These are phyloP conservation scores for Fundulus diaphanus DNA, from an alignment of 2,797 vertebrate genomes.

Conservation along the genomic window DNA sequence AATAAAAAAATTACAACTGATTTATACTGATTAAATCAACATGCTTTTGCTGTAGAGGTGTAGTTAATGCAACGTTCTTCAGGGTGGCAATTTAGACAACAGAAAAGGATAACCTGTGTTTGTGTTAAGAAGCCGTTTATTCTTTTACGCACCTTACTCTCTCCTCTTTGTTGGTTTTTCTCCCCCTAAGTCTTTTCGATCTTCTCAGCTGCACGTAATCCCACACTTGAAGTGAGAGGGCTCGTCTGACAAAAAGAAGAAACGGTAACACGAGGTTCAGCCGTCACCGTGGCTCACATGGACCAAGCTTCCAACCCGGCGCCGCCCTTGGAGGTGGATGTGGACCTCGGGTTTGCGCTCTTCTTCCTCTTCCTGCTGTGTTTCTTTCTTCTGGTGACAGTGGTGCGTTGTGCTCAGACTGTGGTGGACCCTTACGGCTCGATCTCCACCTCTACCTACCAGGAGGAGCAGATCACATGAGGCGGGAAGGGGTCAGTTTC, in stretches of 20 bases:
- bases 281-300: constrained; percentile 58
- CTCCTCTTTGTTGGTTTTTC: constrained; percentile 10
- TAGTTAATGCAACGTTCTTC: background rate
- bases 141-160: background rate
- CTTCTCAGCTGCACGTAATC: background rate
- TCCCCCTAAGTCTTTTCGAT: constrained; percentile 13
- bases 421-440: constrained; percentile 84
- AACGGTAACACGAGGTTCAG: background rate
- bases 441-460: constrained; percentile 85
- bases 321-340: constrained; percentile 76
- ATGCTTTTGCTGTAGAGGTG: too few species aligned
- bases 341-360: constrained; percentile 85
- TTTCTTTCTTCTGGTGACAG: constrained; percentile 81
- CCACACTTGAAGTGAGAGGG: background rate
- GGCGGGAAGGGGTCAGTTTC: background rate
- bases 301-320: constrained; percentile 53
- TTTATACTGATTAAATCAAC: too few species aligned
- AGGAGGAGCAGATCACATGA: constrained; percentile 86
- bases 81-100: background rate
- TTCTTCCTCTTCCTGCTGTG: constrained; percentile 83
- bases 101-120: background rate
- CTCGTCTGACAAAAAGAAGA: constrained; percentile 15
- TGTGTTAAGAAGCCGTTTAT: constrained; percentile 4
- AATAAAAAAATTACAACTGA: background rate
- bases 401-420: constrained; percentile 84